These are phyloP conservation scores for Platycercus adscitus DNA, from an alignment of 2,113 vertebrate species.

Conservation along the genomic window DNA sequence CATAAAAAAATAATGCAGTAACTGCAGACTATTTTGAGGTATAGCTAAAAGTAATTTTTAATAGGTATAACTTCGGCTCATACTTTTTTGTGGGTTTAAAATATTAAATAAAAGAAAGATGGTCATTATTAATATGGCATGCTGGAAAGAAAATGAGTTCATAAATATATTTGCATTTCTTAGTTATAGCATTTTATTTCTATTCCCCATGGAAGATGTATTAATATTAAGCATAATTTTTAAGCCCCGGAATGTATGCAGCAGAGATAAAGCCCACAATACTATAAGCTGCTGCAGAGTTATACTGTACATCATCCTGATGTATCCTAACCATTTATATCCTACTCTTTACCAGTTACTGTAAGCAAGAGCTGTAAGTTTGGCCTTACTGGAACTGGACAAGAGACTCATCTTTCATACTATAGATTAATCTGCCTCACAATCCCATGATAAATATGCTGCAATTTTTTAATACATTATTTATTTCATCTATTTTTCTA, in stretches of 20 bases:
- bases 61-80: neutral
- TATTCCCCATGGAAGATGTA: neutral
- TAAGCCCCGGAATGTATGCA: neutral
- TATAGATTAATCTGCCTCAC: constrained; percentile 36
- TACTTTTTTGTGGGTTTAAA: neutral
- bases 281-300: neutral
- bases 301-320: neutral
- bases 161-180: constrained; percentile 43
- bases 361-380: constrained; percentile 23
- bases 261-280: neutral
- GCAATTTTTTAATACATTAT: neutral
- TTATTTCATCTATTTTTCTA: neutral
- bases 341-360: neutral
- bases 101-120: constrained; percentile 25
- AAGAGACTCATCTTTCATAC: constrained; percentile 5
- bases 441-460: neutral
- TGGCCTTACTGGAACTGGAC: constrained; percentile 45
- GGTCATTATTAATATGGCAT: neutral
- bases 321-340: neutral
- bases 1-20: neutral
- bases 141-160: constrained; percentile 6
- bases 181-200: neutral
- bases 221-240: constrained; percentile 37
- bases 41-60: neutral
- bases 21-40: neutral